Evolutionary conservation across 2,113 vertebrate genomes (phyloP).

Genomic region (Scopus umbretta): DNA sequence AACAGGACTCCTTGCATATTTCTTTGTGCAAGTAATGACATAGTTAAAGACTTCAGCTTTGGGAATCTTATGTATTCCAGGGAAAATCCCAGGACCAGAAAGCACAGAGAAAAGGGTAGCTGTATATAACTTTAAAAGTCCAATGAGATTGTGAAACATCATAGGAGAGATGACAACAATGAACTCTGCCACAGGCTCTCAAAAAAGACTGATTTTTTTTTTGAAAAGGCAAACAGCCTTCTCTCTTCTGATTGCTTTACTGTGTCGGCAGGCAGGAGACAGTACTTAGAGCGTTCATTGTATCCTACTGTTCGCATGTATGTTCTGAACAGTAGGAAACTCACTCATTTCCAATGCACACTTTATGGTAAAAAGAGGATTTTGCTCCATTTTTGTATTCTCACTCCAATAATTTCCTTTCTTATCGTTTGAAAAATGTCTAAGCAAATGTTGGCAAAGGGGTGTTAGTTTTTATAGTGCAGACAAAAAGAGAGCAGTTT

Average conservation of each 20-base stretch:
- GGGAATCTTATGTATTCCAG: not conserved
- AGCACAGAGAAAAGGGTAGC: not conserved
- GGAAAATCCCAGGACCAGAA: not conserved
- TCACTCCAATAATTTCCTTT: slow-evolving; percentile 21
- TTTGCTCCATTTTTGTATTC: slow-evolving; percentile 55
- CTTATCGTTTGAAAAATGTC: slow-evolving; percentile 53
- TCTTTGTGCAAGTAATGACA: not conserved
- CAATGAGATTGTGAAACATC: not conserved
- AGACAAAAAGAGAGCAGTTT: slow-evolving; percentile 37
- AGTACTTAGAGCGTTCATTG: slow-evolving; percentile 33
- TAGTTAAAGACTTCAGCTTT: not conserved
- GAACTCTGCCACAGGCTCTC: not conserved
- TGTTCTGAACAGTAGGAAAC: slow-evolving; percentile 47
- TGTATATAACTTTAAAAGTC: not conserved
- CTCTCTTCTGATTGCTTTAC: slow-evolving; percentile 49
- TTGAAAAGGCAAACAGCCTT: not conserved
- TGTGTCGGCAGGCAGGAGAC: slow-evolving; percentile 10
- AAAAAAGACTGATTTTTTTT: not conserved
- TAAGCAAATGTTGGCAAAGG: slow-evolving; percentile 44
- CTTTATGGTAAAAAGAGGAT: slow-evolving; percentile 41
- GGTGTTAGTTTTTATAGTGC: slow-evolving; percentile 4
- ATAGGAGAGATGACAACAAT: slow-evolving; percentile 28
- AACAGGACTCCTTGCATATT: not conserved
- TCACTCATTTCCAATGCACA: not conserved
- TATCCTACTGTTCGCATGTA: slow-evolving; percentile 46